Conservation (phyloP, 1,140 invertebrate genomes). For the Pygmarrhopalites habei region DNA sequence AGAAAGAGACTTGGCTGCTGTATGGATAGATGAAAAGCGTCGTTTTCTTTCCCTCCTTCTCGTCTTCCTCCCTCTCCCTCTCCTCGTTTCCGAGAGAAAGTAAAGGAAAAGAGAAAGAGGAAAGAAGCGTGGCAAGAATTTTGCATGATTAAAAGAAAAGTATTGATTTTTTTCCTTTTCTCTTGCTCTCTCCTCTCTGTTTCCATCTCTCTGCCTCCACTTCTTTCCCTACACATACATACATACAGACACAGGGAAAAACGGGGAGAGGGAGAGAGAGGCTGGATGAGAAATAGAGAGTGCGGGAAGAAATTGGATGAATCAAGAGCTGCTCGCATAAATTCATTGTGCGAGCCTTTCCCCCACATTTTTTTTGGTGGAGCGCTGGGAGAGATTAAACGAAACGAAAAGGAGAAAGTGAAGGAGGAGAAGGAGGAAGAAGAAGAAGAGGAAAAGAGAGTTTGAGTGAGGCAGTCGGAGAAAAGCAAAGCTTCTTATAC, state of each 20-base stretch:
- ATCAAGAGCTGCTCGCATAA: conserved; percentile 32
- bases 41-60: neutral
- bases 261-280: neutral
- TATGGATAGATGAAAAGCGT: neutral
- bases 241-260: neutral
- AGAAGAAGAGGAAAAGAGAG: too few species aligned
- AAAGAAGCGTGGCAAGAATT: conserved; percentile 26
- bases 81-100: neutral
- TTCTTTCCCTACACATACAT: neutral
- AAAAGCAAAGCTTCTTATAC: too few species aligned
- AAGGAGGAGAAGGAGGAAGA: too few species aligned
- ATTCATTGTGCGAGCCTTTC: too few species aligned
- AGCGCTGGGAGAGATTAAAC: too few species aligned
- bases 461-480: too few species aligned
- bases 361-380: too few species aligned
- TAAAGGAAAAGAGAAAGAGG: conserved; percentile 6
- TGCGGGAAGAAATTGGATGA: conserved; percentile 28
- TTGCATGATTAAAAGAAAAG: conserved; percentile 29
- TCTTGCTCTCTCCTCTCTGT: too few species aligned
- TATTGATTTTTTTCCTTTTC: conserved; percentile 22
- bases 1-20: neutral
- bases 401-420: too few species aligned
- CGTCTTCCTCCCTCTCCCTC: neutral
- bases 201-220: neutral
- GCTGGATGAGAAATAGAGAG: conserved; percentile 4